Evolutionary conservation across 2,113 vertebrate species (phyloP), one percentile per base, ranked within the genome.

Genomic region (Poeciliopsis occidentalis): DNA sequence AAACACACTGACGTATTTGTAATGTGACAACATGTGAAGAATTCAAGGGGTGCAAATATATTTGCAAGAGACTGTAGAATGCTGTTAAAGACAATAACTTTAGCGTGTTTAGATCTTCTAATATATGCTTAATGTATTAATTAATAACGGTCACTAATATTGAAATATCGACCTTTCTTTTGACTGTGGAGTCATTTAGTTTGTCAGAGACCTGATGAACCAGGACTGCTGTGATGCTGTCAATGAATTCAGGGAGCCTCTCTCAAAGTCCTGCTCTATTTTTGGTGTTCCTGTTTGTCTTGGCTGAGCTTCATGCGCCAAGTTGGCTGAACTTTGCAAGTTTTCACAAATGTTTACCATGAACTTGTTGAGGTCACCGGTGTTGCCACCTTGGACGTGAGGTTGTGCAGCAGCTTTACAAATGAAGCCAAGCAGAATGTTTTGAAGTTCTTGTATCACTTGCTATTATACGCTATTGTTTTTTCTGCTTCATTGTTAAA

Each of bases 201-300:
- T 75, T 71, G 66, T 61, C 76, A 75, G 64, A 69, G 77, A 62
- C 79, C 61, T 79, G 68, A 65, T 76, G 62, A 73, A 86, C 66
- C 69, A 44, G 70, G 17, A 22, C 76, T 41, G 67, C 76, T 71
- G 72, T 6, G 13, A 83, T 73, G 57, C 30, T 39, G 27, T 65
- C 69, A 60, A 65, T 82, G 72, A 84, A 81, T 72, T 57, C 70
- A 37, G 27, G 34, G 60, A 79, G 54, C 75, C 70, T 66, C 60
- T 87, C 60, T 87, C 78, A 75, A 67, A 79, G 73, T 82, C 75
- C 12, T 78, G 77, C 63, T 88, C 88, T 93, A 92, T 92, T 92
- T 93, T 91, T 79, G 85, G 89, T 89, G 8, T 79, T 78, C 81
- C 65, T 62, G 81, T 81, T 60, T 87, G 60, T 83, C 64, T 82